Conservation (phyloP, 2,888 invertebrate genomes). For the Escarpia spicata region DNA sequence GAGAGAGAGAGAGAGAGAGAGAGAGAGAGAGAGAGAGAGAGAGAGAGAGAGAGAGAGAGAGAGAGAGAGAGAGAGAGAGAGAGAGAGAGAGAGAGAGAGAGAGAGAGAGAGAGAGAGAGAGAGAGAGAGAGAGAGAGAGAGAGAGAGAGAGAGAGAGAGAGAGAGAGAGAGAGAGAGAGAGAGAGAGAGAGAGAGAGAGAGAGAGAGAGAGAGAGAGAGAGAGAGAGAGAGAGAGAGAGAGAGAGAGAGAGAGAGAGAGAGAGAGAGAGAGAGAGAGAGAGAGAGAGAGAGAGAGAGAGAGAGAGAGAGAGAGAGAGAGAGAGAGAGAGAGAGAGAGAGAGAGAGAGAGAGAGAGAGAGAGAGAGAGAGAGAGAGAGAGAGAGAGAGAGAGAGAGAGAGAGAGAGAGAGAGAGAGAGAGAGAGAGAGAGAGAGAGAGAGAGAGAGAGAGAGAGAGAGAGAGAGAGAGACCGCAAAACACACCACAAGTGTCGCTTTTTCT, state of each 20-base stretch:
- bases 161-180: background rate
- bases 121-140: background rate
- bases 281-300: background rate
- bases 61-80: background rate
- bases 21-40: no score
- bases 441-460: background rate
- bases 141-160: background rate
- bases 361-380: background rate
- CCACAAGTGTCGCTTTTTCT: background rate
- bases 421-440: background rate
- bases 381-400: accelerated
- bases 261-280: background rate
- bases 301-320: background rate
- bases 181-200: background rate
- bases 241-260: background rate
- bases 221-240: background rate
- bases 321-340: background rate
- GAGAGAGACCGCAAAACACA: background rate
- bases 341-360: background rate
- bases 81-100: background rate
- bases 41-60: background rate
- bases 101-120: background rate
- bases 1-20: no score
- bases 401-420: background rate
- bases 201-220: background rate